phyloP scores from a whole-genome alignment of 2,888 invertebrate genomes.

The Hofmannophila pseudospretella region DNA sequence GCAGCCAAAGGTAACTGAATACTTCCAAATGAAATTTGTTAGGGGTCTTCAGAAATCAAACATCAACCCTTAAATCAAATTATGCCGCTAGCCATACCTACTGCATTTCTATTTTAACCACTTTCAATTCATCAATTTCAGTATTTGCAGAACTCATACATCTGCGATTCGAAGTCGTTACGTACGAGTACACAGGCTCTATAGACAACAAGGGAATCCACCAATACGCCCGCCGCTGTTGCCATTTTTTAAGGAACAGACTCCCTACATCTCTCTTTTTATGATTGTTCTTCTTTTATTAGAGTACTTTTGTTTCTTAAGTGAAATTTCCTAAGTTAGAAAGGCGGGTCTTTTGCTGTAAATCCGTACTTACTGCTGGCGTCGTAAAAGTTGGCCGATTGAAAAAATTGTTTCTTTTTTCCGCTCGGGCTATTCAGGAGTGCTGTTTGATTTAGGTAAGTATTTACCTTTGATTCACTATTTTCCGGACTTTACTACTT shows the following conservation, averaged over 20 bases:
- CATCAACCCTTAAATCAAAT: too few species aligned
- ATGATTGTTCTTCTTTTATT: slow-evolving; percentile 77
- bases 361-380: slow-evolving; percentile 69
- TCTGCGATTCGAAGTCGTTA: not conserved
- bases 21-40: too few species aligned
- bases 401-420: slow-evolving; percentile 57
- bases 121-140: too few species aligned
- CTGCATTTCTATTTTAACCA: too few species aligned
- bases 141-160: too few species aligned
- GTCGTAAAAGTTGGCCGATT: slow-evolving; percentile 68
- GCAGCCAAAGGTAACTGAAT: too few species aligned
- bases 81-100: too few species aligned
- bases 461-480: slow-evolving; percentile 21
- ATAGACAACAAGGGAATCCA: slow-evolving; percentile 13
- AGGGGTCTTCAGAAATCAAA: too few species aligned
- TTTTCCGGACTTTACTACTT: slow-evolving; percentile 10
- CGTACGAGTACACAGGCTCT: slow-evolving; percentile 13
- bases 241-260: slow-evolving; percentile 50
- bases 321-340: slow-evolving; percentile 71
- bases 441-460: slow-evolving; percentile 23
- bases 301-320: slow-evolving; percentile 74
- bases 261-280: slow-evolving; percentile 64
- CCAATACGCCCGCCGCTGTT: slow-evolving; percentile 18
- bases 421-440: slow-evolving; percentile 18
- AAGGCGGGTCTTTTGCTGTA: slow-evolving; percentile 63